Conservation (phyloP, 2,113 vertebrate species). For the Atlantisia rogersi region DNA sequence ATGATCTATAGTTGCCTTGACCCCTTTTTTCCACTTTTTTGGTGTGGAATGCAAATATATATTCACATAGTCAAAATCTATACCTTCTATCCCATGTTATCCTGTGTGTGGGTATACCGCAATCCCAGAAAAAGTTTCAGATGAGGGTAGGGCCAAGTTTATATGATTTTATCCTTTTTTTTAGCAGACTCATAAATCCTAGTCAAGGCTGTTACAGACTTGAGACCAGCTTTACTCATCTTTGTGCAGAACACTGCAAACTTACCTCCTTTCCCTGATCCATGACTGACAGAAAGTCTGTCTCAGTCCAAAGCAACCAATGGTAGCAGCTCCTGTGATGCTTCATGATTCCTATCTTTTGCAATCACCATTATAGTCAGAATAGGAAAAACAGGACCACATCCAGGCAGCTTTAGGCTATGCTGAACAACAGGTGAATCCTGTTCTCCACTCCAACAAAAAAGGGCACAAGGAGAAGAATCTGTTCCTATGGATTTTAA, state of each 20-base stretch:
- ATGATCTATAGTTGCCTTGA: background rate
- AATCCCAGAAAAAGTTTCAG: background rate
- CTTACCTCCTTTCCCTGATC: background rate
- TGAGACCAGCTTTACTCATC: background rate
- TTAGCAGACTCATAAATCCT: background rate
- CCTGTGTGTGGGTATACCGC: background rate
- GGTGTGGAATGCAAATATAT: background rate
- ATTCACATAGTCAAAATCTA: background rate
- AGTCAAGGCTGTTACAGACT: background rate
- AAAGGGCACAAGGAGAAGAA: background rate
- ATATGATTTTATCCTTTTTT: background rate
- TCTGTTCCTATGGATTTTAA: background rate
- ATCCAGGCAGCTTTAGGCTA: background rate
- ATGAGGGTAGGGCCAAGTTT: background rate
- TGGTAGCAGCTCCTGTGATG: background rate
- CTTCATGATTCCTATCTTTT: background rate
- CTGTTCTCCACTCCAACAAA: background rate
- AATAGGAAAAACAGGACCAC: background rate
- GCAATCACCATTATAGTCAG: background rate
- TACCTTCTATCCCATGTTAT: background rate
- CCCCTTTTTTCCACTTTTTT: background rate
- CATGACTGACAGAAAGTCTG: background rate
- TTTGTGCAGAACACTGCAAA: background rate
- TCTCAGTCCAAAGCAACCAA: background rate
- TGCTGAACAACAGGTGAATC: background rate